Evolutionary conservation across 1,140 invertebrate species (phyloP).

Genomic region (Pygmarrhopalites habei): DNA sequence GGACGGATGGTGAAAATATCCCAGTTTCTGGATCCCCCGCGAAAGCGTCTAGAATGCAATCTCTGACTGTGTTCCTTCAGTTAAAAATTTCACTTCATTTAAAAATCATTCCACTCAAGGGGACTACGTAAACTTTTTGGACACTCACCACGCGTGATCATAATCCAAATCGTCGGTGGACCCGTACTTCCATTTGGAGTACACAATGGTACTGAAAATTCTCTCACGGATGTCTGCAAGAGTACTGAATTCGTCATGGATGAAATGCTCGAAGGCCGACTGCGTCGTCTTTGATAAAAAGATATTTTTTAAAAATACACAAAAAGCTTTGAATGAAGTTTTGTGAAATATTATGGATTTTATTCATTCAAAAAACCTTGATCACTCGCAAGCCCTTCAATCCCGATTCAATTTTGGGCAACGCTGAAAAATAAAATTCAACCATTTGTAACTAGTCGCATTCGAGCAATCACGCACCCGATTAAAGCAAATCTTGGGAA

Average conservation of each 20-base stretch:
- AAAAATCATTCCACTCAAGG: not conserved
- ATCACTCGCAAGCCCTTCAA: conserved; percentile 59
- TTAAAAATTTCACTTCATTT: no score
- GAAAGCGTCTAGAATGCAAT: conserved; percentile 63
- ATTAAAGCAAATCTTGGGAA: no score
- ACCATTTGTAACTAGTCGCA: no score
- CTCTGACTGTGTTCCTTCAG: conserved; percentile 52
- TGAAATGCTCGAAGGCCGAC: conserved; percentile 67
- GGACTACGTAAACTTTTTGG: no score
- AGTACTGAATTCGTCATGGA: conserved; percentile 65
- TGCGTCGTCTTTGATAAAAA: conserved; percentile 67
- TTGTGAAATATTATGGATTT: no score
- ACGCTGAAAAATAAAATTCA: conserved; percentile 44
- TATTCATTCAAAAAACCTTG: no score
- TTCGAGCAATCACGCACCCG: no score
- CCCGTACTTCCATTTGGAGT: conserved; percentile 62
- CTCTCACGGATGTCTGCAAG: conserved; percentile 64
- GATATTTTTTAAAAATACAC: no score
- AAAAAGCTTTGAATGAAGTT: conserved; percentile 43
- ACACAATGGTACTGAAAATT: conserved; percentile 63
- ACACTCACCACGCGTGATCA: conserved; percentile 53
- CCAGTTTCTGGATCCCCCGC: conserved; percentile 48
- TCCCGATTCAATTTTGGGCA: conserved; percentile 54
- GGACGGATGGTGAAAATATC: conserved; percentile 63
- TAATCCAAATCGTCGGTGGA: conserved; percentile 56